phyloP scores from a whole-genome alignment of 2,797 vertebrate species.

The Sebastes aleutianus region DNA sequence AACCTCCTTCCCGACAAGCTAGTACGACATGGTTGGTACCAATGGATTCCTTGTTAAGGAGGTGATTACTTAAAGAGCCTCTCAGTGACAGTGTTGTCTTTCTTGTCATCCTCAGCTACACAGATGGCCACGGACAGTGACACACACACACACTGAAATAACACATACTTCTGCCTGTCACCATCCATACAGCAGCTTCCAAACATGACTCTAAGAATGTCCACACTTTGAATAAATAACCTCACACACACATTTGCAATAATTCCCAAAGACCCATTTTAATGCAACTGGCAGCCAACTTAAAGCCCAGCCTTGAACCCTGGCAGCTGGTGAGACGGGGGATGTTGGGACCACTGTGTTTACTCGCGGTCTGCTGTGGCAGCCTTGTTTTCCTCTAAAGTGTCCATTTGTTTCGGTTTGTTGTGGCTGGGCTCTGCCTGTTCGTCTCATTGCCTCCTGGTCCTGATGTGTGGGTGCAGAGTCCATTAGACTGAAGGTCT shows the following conservation, averaged over 20 bases:
- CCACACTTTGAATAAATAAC: conserved; percentile 27
- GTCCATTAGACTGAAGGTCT: conserved; percentile 65
- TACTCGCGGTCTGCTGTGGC: conserved; percentile 46
- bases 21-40: too few relatives aligned
- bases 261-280: conserved; percentile 22
- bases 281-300: conserved; percentile 16
- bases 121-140: too few relatives aligned
- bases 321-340: conserved; percentile 61
- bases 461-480: conserved; percentile 36
- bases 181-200: not conserved
- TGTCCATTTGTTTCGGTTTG: conserved; percentile 61
- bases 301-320: conserved; percentile 22
- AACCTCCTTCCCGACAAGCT: too few relatives aligned
- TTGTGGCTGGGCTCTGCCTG: not conserved
- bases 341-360: conserved; percentile 54
- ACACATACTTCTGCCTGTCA: too few relatives aligned
- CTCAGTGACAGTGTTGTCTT: not conserved
- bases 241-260: not conserved
- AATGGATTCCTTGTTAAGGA: too few relatives aligned
- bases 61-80: not conserved
- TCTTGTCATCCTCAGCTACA: too few relatives aligned
- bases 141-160: too few relatives aligned
- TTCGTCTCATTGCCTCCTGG: conserved; percentile 45
- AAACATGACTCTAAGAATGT: conserved; percentile 5
- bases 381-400: conserved; percentile 43